Conservation (phyloP, 2,888 invertebrate species). For the Idaea biselata region DNA sequence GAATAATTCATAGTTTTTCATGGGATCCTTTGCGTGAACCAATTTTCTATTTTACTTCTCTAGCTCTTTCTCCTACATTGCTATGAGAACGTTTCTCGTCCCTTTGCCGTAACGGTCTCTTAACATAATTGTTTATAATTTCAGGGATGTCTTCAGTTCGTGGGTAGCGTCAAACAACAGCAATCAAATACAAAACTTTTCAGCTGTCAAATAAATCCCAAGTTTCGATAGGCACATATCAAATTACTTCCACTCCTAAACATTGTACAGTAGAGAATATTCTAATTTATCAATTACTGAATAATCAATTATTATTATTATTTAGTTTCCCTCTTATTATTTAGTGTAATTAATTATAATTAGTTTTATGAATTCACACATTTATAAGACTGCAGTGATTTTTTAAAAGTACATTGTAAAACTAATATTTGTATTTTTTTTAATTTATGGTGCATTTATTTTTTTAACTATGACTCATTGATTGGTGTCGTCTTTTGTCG, state of each 20-base stretch:
- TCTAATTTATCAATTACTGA: conserved; percentile 15
- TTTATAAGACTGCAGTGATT: conserved; percentile 5
- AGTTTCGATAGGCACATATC: conserved; percentile 49
- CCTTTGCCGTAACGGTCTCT: not conserved
- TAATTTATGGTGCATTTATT: not conserved
- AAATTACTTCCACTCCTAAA: conserved; percentile 41
- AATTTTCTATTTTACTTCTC: too few species aligned
- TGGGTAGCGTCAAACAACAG: conserved; percentile 94
- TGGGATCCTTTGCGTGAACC: too few species aligned
- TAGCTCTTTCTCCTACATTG: too few species aligned
- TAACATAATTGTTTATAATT: conserved; percentile 48
- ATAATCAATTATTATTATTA: conserved; percentile 13
- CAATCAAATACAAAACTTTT: conserved; percentile 88
- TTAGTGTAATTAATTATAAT: not conserved
- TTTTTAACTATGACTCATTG: not conserved
- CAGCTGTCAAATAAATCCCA: conserved; percentile 86
- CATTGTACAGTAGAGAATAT: conserved; percentile 21
- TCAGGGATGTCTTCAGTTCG: conserved; percentile 93
- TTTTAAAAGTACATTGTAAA: conserved; percentile 3
- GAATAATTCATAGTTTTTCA: too few species aligned
- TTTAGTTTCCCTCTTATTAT: not conserved
- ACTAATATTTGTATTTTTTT: not conserved
- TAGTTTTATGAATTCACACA: conserved; percentile 3
- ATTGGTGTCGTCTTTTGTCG: not conserved
- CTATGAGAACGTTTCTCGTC: too few species aligned